Conservation (phyloP, 2,888 invertebrate species). For the Caenorhabditis sp. region DNA sequence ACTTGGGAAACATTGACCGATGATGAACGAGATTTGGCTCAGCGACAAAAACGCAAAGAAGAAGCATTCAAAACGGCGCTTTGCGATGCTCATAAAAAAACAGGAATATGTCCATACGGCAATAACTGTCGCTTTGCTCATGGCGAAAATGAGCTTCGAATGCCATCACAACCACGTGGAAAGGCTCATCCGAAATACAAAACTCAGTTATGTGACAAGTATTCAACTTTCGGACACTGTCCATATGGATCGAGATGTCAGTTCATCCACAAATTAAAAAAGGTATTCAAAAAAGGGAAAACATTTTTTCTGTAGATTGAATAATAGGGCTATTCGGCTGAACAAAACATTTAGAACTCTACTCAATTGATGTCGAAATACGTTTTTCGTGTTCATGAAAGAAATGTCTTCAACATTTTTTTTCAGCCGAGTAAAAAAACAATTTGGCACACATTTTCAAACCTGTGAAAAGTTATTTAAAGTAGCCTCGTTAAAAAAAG, state of each 20-base stretch:
- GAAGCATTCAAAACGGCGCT: constrained; percentile 69
- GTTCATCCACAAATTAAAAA: constrained; percentile 56
- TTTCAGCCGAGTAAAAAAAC: no score
- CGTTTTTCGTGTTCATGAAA: no score
- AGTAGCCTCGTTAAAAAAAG: no score
- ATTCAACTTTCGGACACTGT: constrained; percentile 50
- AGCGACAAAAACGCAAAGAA: constrained; percentile 48
- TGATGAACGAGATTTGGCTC: constrained; percentile 47
- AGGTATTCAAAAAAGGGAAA: constrained; percentile 33
- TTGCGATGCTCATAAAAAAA: constrained; percentile 63
- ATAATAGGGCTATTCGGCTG: no score
- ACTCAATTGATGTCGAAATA: no score
- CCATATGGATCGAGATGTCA: constrained; percentile 58
- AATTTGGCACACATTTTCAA: no score
- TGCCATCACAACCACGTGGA: constrained; percentile 57
- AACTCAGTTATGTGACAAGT: constrained; percentile 59
- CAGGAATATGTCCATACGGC: constrained; percentile 60
- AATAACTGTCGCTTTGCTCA: constrained; percentile 65
- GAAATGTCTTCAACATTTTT: no score
- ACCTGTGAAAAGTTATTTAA: no score
- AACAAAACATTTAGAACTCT: no score
- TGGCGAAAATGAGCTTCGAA: constrained; percentile 64
- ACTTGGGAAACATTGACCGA: constrained; percentile 53
- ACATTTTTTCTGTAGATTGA: no score
- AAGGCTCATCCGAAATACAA: constrained; percentile 60